Evolutionary conservation across 2,797 vertebrate genomes (phyloP).

Genomic region (Zenarchopterus dispar): DNA sequence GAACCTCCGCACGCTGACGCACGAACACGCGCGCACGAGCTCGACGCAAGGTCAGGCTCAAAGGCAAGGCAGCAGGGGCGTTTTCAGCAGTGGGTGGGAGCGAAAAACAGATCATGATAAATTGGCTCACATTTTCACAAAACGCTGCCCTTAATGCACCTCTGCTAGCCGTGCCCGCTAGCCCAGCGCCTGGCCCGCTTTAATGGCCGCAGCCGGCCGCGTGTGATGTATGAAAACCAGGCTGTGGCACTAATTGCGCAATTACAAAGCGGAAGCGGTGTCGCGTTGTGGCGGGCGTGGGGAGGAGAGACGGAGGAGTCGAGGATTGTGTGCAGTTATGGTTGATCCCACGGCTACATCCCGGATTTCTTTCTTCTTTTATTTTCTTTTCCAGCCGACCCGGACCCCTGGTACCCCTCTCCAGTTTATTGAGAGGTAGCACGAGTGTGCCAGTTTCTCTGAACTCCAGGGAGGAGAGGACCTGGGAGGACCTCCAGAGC

Average conservation of each 20-base stretch:
- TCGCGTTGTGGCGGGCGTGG: conserved; percentile 85
- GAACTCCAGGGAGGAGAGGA: conserved; percentile 58
- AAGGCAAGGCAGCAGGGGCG: conserved; percentile 88
- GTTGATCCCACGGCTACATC: conserved; percentile 10
- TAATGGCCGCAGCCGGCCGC: conserved; percentile 83
- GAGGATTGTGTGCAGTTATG: conserved; percentile 47
- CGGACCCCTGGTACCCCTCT: conserved; percentile 38
- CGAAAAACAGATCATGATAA: conserved; percentile 95
- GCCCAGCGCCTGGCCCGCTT: conserved; percentile 71
- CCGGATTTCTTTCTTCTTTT: conserved; percentile 12
- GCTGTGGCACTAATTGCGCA: conserved; percentile 97
- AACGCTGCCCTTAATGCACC: conserved; percentile 95
- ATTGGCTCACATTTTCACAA: conserved; percentile 96
- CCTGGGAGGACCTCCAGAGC: conserved; percentile 42
- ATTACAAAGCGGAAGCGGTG: conserved; percentile 97
- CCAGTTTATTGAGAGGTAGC: conserved; percentile 59
- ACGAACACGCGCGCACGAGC: conserved; percentile 58
- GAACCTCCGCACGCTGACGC: conserved; percentile 83
- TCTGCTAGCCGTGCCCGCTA: conserved; percentile 78
- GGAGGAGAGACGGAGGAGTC: conserved; percentile 83
- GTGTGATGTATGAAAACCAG: conserved; percentile 96
- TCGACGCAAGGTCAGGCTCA: conserved; percentile 91
- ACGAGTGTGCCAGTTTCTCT: conserved; percentile 64
- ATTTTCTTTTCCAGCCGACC: conserved; percentile 15
- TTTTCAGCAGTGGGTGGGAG: conserved; percentile 87